A percentile compares a stretch with the other conserved stretches of the same genome.
Evolutionary conservation across 2,888 invertebrate species (phyloP).

Genomic region (Mythimna impura): DNA sequence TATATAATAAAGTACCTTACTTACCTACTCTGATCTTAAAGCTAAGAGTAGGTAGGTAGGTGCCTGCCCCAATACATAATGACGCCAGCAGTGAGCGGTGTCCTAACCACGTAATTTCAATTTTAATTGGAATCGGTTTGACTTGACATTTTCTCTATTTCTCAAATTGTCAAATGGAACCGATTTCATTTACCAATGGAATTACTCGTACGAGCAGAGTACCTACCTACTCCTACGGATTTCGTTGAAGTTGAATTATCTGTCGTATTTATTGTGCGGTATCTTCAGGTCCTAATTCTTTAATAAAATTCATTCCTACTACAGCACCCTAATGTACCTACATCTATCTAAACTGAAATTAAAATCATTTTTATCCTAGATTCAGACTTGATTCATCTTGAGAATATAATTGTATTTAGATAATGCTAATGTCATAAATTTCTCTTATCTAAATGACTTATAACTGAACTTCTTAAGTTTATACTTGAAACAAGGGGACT

Average conservation of each 20-base stretch:
- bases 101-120: constrained; percentile 38
- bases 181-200: constrained; percentile 37
- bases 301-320: constrained; percentile 8
- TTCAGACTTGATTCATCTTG: constrained; percentile 3
- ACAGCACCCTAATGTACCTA: background rate
- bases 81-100: constrained; percentile 14
- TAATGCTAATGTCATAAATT: background rate
- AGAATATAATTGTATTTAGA: constrained; percentile 7
- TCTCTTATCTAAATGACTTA: background rate
- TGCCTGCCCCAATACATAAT: constrained; percentile 10
- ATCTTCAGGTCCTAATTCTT: background rate
- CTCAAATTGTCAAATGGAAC: constrained; percentile 55
- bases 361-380: constrained; percentile 7
- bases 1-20: background rate
- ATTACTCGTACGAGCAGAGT: constrained; percentile 34
- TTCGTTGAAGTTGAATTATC: constrained; percentile 14
- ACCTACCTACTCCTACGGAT: constrained; percentile 14
- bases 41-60: background rate
- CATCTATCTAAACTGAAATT: constrained; percentile 14
- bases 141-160: constrained; percentile 44
- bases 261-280: background rate
- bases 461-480: background rate
- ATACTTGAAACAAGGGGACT: background rate
- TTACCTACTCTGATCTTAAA: background rate
- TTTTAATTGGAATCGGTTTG: constrained; percentile 51